Conservation (phyloP, 92 coral and sea anemone genomes). For the Metridium senile region DNA sequence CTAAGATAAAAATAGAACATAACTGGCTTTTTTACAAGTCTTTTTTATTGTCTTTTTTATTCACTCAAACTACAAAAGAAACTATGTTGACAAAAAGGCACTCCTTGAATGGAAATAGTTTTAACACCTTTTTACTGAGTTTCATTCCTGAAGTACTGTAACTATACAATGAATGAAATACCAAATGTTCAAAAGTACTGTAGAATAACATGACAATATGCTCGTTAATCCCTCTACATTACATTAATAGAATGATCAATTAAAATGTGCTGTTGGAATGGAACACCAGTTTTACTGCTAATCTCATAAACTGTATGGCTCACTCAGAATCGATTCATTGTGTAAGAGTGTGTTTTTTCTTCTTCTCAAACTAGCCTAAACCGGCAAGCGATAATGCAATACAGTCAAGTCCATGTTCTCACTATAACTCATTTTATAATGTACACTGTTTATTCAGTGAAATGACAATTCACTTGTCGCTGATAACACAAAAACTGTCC, state of each 20-base stretch:
- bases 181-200: not conserved
- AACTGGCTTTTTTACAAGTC: not conserved
- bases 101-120: no score
- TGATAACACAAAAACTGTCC: not conserved
- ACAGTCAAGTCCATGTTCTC: not conserved
- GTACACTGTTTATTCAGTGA: not conserved
- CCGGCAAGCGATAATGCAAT: no score
- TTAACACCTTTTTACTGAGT: not conserved
- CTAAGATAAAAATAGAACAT: constrained; percentile 13
- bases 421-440: not conserved
- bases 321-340: no score
- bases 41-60: not conserved
- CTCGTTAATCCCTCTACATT: not conserved
- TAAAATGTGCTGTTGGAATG: not conserved
- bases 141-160: not conserved
- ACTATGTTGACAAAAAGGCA: not conserved
- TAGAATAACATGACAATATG: not conserved
- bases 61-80: not conserved
- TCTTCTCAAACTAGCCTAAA: not conserved
- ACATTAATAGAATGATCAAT: not conserved
- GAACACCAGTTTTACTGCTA: not conserved
- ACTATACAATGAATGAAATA: not conserved
- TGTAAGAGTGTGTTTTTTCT: no score
- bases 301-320: not conserved
- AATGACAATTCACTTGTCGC: constrained; percentile 15